Evolutionary conservation across 1,140 invertebrate genomes (phyloP).

Genomic region (Leptonema lineaticorne): DNA sequence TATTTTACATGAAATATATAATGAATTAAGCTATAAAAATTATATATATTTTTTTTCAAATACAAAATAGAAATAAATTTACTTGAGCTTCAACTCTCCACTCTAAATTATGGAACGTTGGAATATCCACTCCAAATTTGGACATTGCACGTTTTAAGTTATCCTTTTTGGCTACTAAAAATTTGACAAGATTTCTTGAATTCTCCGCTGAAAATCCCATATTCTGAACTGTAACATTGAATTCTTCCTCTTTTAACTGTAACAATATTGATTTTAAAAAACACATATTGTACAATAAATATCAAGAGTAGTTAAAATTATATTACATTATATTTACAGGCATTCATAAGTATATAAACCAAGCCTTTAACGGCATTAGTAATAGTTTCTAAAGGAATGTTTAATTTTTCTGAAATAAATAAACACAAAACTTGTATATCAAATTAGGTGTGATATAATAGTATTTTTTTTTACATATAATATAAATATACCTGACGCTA

Average conservation of each 20-base stretch:
- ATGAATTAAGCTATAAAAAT: not conserved
- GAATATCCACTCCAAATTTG: slow-evolving; percentile 12
- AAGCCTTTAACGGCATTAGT: slow-evolving; percentile 56
- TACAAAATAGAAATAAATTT: not conserved
- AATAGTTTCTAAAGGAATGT: slow-evolving; percentile 52
- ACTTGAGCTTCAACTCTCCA: slow-evolving; percentile 39
- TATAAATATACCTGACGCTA: slow-evolving; percentile 50
- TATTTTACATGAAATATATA: not conserved
- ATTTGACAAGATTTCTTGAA: slow-evolving; percentile 15
- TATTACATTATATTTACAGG: slow-evolving; percentile 57
- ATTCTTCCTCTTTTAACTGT: slow-evolving; percentile 32
- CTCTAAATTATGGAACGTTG: slow-evolving; percentile 29
- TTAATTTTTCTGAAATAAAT: slow-evolving; percentile 53
- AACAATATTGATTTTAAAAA: not conserved
- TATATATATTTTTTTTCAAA: not conserved
- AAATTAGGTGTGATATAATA: not conserved
- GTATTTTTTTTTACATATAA: not conserved
- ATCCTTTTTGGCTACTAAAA: slow-evolving; percentile 20
- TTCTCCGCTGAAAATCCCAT: slow-evolving; percentile 26
- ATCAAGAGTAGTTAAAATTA: not conserved
- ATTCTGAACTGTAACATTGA: slow-evolving; percentile 2
- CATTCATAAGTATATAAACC: slow-evolving; percentile 56
- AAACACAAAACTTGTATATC: not conserved
- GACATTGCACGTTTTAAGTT: slow-evolving; percentile 23
- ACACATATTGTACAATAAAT: not conserved